Conservation (phyloP, 2,888 invertebrate species). For the Scotopteryx bipunctaria region DNA sequence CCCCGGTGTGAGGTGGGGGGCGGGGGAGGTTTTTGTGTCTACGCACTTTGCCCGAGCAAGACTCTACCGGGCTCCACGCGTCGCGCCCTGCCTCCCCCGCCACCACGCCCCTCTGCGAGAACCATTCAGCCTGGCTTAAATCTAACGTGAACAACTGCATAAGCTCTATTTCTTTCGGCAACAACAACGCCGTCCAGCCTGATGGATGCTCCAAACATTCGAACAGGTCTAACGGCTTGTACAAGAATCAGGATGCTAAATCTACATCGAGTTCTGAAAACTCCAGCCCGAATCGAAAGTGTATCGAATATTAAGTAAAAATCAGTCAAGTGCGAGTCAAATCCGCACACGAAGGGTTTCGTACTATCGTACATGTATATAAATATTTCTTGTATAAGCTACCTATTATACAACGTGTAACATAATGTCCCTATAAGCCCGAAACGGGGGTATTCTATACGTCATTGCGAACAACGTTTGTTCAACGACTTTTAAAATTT, state of each 20-base stretch:
- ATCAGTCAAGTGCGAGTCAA: no score
- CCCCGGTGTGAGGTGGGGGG: slow-evolving; percentile 79
- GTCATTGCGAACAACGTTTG: no score
- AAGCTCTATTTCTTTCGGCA: slow-evolving; percentile 17
- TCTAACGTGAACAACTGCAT: slow-evolving; percentile 17
- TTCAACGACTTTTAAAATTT: no score
- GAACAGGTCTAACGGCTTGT: slow-evolving; percentile 13
- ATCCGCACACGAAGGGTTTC: no score
- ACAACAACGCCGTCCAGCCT: neutral
- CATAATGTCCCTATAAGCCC: no score
- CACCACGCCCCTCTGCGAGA: slow-evolving; percentile 40
- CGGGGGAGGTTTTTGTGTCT: slow-evolving; percentile 79
- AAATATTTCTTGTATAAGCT: no score
- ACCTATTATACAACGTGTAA: no score
- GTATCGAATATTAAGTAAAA: slow-evolving; percentile 32
- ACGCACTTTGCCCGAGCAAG: slow-evolving; percentile 75
- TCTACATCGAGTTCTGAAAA: slow-evolving; percentile 18
- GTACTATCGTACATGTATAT: no score
- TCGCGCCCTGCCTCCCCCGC: slow-evolving; percentile 64
- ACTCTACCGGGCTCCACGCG: slow-evolving; percentile 47
- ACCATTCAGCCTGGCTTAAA: slow-evolving; percentile 34
- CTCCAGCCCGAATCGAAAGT: slow-evolving; percentile 28
- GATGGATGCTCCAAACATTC: neutral
- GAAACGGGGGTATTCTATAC: no score
- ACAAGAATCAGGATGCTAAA: slow-evolving; percentile 18